Percentiles rank a stretch among this genome's conserved stretches.
phyloP scores from a whole-genome alignment of 2,113 vertebrate genomes.

The Syngnathus scovelli region DNA sequence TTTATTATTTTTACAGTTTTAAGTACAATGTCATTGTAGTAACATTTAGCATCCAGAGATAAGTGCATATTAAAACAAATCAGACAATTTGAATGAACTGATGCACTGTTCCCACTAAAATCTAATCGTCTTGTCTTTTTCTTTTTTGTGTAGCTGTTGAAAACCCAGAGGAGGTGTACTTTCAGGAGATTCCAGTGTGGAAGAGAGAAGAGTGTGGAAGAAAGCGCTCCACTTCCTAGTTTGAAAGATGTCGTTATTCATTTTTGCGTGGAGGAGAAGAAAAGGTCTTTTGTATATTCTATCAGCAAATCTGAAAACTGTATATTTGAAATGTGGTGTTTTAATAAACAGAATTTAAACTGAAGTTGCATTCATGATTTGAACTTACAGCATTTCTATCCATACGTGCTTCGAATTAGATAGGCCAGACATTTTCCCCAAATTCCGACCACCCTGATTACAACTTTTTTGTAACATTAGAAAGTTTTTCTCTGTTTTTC shows the following conservation, averaged over 20 bases:
- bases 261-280: constrained; percentile 17
- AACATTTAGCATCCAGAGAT: too few relatives aligned
- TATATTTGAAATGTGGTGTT: constrained; percentile 53
- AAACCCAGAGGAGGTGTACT: constrained; percentile 61
- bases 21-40: too few relatives aligned
- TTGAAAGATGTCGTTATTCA: neutral
- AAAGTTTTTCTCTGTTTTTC: too few relatives aligned
- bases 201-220: constrained; percentile 71
- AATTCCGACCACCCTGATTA: too few relatives aligned
- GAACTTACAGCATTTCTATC: neutral
- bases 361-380: neutral
- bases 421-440: too few relatives aligned
- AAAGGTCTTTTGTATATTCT: constrained; percentile 45
- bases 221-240: constrained; percentile 16
- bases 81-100: neutral
- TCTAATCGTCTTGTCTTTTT: neutral
- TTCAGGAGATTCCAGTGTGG: constrained; percentile 70
- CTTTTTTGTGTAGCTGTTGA: constrained; percentile 53
- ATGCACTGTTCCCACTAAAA: neutral
- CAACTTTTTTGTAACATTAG: too few relatives aligned
- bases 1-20: too few relatives aligned
- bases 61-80: too few relatives aligned
- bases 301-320: constrained; percentile 5
- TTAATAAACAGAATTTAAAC: constrained; percentile 59
- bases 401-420: too few relatives aligned